Conservation (phyloP, 2,113 vertebrate species). For the Amphilophus citrinellus region DNA sequence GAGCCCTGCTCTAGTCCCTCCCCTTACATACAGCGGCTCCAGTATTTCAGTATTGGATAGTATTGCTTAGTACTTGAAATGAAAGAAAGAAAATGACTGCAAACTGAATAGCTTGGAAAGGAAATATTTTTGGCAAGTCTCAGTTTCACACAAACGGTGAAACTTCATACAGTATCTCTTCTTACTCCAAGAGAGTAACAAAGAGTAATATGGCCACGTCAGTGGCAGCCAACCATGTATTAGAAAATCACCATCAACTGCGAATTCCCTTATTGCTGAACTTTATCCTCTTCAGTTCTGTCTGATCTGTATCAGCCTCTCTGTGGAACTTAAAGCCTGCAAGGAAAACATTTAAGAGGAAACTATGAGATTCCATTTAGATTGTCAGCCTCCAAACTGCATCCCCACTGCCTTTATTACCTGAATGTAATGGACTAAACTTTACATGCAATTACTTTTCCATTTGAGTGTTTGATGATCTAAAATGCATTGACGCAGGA, state of each 20-base stretch:
- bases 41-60: background rate
- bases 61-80: background rate
- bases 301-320: slow-evolving; percentile 62
- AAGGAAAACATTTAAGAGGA: slow-evolving; percentile 53
- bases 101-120: background rate
- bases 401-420: slow-evolving; percentile 54
- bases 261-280: slow-evolving; percentile 46
- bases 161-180: background rate
- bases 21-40: background rate
- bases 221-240: slow-evolving; percentile 13
- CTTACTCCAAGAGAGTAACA: background rate
- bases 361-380: slow-evolving; percentile 69
- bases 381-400: slow-evolving; percentile 49
- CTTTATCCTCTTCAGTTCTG: slow-evolving; percentile 54
- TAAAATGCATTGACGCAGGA: slow-evolving; percentile 25
- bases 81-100: slow-evolving; percentile 16
- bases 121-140: background rate
- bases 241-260: slow-evolving; percentile 20
- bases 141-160: background rate
- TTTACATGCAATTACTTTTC: slow-evolving; percentile 57
- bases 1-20: background rate
- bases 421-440: slow-evolving; percentile 30
- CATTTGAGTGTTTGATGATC: slow-evolving; percentile 45
- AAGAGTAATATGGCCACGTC: background rate
- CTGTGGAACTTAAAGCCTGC: slow-evolving; percentile 21